A percentile compares a stretch with the other conserved stretches of the same genome.
Conservation (phyloP, 2,888 invertebrate genomes). For the Schizaphis graminum region DNA sequence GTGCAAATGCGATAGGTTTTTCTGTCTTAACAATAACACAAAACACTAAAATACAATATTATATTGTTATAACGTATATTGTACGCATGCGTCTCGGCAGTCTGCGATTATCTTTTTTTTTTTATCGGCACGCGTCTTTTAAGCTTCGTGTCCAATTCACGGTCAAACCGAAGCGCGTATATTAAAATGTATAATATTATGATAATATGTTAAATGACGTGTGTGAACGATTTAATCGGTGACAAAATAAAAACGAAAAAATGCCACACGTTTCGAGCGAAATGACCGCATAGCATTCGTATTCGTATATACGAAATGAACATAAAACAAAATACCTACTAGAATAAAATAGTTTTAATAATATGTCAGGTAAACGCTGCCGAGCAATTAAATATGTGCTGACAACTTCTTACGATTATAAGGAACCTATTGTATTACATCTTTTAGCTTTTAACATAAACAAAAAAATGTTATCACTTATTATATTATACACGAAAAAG, state of each 20-base stretch:
- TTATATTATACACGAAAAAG: too few species aligned
- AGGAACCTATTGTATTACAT: not conserved
- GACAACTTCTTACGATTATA: not conserved
- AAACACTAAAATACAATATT: not conserved
- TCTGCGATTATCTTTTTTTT: not conserved
- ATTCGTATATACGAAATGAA: not conserved
- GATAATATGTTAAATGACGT: not conserved
- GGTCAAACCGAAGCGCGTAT: not conserved
- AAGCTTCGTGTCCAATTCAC: constrained; percentile 39
- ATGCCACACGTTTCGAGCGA: not conserved
- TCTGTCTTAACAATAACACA: not conserved
- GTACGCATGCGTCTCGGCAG: not conserved
- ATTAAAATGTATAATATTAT: not conserved
- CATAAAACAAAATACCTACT: not conserved
- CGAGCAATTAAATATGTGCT: not conserved
- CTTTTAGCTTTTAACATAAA: too few species aligned
- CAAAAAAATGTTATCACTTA: too few species aligned
- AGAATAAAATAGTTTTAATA: not conserved
- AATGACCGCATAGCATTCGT: not conserved
- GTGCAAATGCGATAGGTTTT: not conserved
- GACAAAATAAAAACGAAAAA: not conserved
- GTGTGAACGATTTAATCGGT: not conserved
- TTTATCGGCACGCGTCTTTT: constrained; percentile 33
- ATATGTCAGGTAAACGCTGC: not conserved
- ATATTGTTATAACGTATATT: not conserved